phyloP scores from a whole-genome alignment of 1,140 invertebrate genomes.

The Notospermus geniculatus region DNA sequence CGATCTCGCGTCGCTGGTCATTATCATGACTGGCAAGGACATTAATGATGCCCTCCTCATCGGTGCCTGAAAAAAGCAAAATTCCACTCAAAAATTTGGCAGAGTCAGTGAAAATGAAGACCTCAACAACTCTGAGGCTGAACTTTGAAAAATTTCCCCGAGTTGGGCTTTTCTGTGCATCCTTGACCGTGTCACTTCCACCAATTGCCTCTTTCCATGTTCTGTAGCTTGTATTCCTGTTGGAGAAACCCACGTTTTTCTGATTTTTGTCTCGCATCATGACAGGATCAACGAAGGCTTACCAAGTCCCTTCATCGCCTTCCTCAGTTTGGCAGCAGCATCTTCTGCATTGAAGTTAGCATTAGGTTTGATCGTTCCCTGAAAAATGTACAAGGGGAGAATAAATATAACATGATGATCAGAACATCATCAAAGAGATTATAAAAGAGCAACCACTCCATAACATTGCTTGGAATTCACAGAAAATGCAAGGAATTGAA shows the following conservation, averaged over 20 bases:
- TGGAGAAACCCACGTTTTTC: too few relatives aligned
- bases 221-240: neutral
- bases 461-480: too few relatives aligned
- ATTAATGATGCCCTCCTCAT: constrained; percentile 87
- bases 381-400: constrained; percentile 13
- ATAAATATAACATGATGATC: too few relatives aligned
- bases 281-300: constrained; percentile 8
- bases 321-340: constrained; percentile 28
- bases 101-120: neutral
- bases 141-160: too few relatives aligned
- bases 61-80: constrained; percentile 62
- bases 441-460: too few relatives aligned
- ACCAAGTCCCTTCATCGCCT: constrained; percentile 48
- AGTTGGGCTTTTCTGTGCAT: too few relatives aligned
- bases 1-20: constrained; percentile 83
- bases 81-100: neutral
- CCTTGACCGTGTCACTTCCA: too few relatives aligned
- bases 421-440: too few relatives aligned
- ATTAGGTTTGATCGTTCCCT: constrained; percentile 29
- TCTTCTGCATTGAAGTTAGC: constrained; percentile 34
- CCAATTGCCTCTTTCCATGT: too few relatives aligned
- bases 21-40: constrained; percentile 81
- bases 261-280: too few relatives aligned
- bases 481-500: too few relatives aligned
- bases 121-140: neutral